Evolutionary conservation across 2,797 vertebrate genomes (phyloP).

Genomic region (Pogoniulus pusillus): DNA sequence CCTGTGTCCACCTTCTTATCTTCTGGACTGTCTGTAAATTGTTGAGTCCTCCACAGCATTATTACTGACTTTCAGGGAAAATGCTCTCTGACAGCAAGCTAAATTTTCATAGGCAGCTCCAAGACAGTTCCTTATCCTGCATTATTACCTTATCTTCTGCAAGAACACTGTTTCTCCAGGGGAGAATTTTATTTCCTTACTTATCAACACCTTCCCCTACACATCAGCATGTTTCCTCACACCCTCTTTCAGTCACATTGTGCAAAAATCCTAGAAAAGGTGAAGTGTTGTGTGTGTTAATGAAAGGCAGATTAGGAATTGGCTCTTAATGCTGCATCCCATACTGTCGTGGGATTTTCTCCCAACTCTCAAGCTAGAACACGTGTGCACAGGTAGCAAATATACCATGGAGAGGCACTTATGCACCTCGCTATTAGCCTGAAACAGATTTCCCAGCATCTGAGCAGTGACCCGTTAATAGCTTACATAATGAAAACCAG

Average conservation of each 20-base stretch:
- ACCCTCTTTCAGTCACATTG: background rate
- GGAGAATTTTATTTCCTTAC: slow-evolving; percentile 37
- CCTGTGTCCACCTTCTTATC: background rate
- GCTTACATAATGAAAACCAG: slow-evolving; percentile 62
- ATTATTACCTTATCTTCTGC: slow-evolving; percentile 13
- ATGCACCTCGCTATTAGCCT: slow-evolving; percentile 52
- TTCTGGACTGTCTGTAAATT: too few species aligned
- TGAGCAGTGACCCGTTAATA: slow-evolving; percentile 58
- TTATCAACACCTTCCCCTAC: slow-evolving; percentile 46
- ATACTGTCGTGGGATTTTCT: slow-evolving; percentile 27
- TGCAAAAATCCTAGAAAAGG: slow-evolving; percentile 20
- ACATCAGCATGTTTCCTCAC: background rate
- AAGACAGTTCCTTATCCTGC: slow-evolving; percentile 23
- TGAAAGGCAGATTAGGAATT: slow-evolving; percentile 45
- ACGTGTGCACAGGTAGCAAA: slow-evolving; percentile 24
- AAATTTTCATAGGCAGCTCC: slow-evolving; percentile 30
- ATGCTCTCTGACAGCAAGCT: slow-evolving; percentile 33
- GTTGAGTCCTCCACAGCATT: slow-evolving; percentile 11
- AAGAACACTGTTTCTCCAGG: slow-evolving; percentile 18
- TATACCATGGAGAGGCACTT: slow-evolving; percentile 55
- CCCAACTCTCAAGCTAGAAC: slow-evolving; percentile 34
- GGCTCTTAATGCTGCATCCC: slow-evolving; percentile 14
- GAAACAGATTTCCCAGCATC: slow-evolving; percentile 53
- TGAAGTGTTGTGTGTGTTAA: slow-evolving; percentile 43
- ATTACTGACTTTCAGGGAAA: slow-evolving; percentile 30